Conservation (phyloP, 2,797 vertebrate species). For the Danio albolineatus region DNA sequence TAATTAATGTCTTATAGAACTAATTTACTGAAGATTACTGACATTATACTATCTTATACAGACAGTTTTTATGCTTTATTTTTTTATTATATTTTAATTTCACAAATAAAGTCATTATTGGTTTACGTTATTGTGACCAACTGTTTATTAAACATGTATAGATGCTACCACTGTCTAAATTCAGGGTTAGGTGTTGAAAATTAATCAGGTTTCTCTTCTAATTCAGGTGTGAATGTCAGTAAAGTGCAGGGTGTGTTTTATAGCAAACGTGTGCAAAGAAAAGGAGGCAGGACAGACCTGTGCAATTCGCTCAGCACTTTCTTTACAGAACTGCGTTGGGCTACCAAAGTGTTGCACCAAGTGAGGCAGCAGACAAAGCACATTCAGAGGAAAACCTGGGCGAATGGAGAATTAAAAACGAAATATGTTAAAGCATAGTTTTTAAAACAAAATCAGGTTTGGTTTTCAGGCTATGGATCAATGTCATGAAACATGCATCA, state of each 20-base stretch:
- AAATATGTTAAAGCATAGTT: neutral
- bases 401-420: constrained; percentile 32
- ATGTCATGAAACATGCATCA: neutral
- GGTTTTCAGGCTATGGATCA: neutral
- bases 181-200: neutral
- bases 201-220: neutral
- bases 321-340: constrained; percentile 98
- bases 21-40: too few species aligned
- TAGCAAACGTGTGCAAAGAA: neutral
- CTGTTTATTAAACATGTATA: too few species aligned
- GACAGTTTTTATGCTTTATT: too few species aligned
- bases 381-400: constrained; percentile 95
- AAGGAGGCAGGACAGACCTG: too few species aligned
- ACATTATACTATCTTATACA: too few species aligned
- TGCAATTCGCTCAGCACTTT: constrained; percentile 94
- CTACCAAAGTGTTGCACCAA: constrained; percentile 96
- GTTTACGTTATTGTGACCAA: too few species aligned
- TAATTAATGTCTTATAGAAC: neutral
- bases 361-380: constrained; percentile 96
- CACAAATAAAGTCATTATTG: too few species aligned
- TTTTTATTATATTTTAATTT: too few species aligned
- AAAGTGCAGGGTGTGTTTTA: neutral
- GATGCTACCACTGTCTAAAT: neutral
- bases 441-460: neutral
- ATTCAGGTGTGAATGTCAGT: neutral